phyloP scores from a whole-genome alignment of 2,797 vertebrate genomes.

The Lagodon rhomboides region DNA sequence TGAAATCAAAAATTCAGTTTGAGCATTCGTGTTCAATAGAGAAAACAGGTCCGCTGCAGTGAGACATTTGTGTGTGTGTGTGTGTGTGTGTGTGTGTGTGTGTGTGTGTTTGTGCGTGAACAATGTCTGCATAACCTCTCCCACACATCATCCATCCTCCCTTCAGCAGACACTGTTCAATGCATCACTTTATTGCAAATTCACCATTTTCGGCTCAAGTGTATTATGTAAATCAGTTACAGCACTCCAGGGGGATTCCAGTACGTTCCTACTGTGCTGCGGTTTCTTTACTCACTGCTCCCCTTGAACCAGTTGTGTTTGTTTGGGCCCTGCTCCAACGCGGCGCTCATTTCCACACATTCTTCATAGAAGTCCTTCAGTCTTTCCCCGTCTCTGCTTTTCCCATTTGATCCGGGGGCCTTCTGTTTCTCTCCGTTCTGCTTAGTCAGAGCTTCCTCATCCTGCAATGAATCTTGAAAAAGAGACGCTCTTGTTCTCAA shows the following conservation, averaged over 20 bases:
- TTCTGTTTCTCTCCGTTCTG: constrained; percentile 68
- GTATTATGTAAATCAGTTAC: constrained; percentile 75
- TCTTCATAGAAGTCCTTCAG: constrained; percentile 84
- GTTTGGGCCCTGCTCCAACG: constrained; percentile 78
- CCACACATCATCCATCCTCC: constrained; percentile 48
- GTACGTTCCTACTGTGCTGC: constrained; percentile 63
- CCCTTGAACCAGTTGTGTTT: constrained; percentile 86
- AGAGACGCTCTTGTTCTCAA: constrained; percentile 60
- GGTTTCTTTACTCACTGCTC: constrained; percentile 85
- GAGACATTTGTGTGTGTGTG: background rate
- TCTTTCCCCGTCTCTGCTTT: constrained; percentile 80
- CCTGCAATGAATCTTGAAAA: constrained; percentile 82
- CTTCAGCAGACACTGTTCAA: constrained; percentile 48
- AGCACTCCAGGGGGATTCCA: constrained; percentile 70
- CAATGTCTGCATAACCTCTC: constrained; percentile 43
- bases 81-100: background rate
- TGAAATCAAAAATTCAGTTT: constrained; percentile 27
- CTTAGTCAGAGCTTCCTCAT: constrained; percentile 77
- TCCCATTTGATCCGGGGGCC: constrained; percentile 72
- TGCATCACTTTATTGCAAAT: constrained; percentile 49
- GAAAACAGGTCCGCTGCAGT: constrained; percentile 18
- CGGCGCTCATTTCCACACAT: constrained; percentile 84
- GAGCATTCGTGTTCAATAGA: constrained; percentile 11
- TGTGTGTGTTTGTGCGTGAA: constrained; percentile 3
- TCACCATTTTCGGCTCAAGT: constrained; percentile 63